These are phyloP conservation scores for Catamblyrhynchus diadema DNA, from an alignment of 2,797 vertebrate species.

Conservation along the genomic window DNA sequence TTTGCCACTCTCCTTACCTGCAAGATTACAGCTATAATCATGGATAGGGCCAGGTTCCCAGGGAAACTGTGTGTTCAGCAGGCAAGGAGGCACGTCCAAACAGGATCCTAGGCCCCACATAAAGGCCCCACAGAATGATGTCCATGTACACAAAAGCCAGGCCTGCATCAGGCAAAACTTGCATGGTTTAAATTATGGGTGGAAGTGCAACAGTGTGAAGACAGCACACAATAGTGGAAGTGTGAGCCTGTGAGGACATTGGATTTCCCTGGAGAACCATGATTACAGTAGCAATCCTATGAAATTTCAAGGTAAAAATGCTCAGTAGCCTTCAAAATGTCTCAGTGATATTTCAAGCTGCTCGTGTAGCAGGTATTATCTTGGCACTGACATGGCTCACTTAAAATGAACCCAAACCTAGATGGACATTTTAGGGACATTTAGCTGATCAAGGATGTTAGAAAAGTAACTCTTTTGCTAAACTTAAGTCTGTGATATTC, in stretches of 20 bases:
- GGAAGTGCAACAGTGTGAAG: accelerated
- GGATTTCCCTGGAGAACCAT: neutral
- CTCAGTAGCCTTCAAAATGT: neutral
- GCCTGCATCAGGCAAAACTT: neutral
- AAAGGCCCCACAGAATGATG: neutral
- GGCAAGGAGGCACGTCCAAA: neutral
- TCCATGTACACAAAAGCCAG: neutral
- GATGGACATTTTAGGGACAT: neutral
- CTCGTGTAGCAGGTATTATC: neutral
- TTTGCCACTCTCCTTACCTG: neutral
- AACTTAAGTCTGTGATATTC: neutral
- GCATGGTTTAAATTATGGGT: neutral
- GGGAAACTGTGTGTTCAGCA: neutral
- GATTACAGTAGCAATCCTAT: neutral
- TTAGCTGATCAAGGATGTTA: neutral
- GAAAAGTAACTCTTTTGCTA: neutral
- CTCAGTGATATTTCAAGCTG: neutral
- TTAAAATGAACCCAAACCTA: neutral
- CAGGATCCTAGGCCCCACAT: accelerated
- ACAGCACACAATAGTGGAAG: neutral
- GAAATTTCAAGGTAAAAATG: neutral
- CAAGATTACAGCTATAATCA: neutral
- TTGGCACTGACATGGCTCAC: neutral
- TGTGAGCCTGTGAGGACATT: neutral
- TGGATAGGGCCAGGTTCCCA: neutral